A percentile compares a stretch with the other conserved stretches of the same genome.
Conservation (phyloP, 2,888 invertebrate species). For the Trissolcus brochymenae region DNA sequence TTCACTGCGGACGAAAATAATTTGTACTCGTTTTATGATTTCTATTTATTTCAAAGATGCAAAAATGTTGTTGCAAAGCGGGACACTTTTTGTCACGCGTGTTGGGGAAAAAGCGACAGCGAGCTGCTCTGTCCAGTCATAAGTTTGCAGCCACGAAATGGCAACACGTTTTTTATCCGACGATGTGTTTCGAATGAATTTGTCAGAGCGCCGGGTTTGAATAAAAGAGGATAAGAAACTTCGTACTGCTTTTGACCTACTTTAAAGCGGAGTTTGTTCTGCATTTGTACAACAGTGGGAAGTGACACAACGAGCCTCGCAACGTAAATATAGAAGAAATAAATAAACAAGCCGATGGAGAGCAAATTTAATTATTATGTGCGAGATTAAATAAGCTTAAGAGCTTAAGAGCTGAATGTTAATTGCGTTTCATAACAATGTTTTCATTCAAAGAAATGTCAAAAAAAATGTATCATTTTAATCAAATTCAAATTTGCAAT, state of each 20-base stretch:
- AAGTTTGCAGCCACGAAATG: conserved; percentile 21
- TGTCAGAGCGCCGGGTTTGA: conserved; percentile 37
- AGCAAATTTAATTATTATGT: conserved; percentile 34
- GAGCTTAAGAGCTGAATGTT: conserved; percentile 4
- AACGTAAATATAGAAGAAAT: conserved; percentile 23
- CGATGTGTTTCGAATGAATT: conserved; percentile 43
- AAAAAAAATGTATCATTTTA: too few species aligned
- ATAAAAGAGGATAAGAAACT: conserved; percentile 53
- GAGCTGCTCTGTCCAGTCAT: conserved; percentile 13
- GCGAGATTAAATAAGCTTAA: conserved; percentile 22
- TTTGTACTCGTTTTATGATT: too few species aligned
- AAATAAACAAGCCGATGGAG: conserved; percentile 38
- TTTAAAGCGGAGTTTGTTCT: conserved; percentile 42
- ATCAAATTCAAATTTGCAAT: too few species aligned
- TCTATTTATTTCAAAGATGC: background rate
- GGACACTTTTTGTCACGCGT: background rate
- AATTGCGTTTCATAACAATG: background rate
- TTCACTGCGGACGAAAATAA: too few species aligned
- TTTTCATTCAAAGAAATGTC: too few species aligned
- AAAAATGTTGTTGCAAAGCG: background rate
- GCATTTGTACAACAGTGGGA: conserved; percentile 36
- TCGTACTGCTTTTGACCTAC: conserved; percentile 47
- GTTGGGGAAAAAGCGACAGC: background rate
- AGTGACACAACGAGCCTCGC: conserved; percentile 23
- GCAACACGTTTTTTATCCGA: conserved; percentile 9